phyloP scores from a whole-genome alignment of 1,140 invertebrate genomes.

The Thereuonema tuberculata region DNA sequence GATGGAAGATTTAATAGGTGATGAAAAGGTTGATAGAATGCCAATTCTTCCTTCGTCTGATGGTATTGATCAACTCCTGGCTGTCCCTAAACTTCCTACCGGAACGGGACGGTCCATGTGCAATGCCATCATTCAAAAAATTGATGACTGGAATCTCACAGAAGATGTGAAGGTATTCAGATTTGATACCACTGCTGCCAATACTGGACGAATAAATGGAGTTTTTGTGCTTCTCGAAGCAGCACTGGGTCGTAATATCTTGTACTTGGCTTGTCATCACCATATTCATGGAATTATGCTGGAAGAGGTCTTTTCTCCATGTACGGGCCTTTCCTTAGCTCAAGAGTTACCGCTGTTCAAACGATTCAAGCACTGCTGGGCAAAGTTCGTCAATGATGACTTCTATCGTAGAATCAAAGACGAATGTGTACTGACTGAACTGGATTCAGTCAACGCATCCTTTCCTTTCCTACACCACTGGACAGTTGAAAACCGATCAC shows the following conservation, averaged over 20 bases:
- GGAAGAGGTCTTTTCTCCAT: not conserved
- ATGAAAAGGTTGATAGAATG: not conserved
- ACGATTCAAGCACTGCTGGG: no score
- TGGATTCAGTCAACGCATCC: not conserved
- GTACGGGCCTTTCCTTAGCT: not conserved
- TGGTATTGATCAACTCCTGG: not conserved
- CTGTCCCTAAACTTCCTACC: no score
- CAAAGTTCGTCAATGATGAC: not conserved
- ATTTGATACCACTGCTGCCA: not conserved
- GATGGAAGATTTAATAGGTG: no score
- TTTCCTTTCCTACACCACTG: no score
- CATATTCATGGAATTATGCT: no score
- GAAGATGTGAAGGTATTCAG: not conserved
- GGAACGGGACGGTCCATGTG: not conserved
- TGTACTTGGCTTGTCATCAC: no score
- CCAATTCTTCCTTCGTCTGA: no score
- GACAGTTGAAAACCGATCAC: conserved; percentile 3
- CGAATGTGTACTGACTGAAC: not conserved
- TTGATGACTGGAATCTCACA: not conserved
- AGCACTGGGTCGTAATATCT: not conserved
- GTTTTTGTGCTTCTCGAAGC: not conserved
- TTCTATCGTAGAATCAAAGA: not conserved
- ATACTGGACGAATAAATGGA: not conserved
- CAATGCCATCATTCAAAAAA: not conserved
- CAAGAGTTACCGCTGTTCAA: not conserved